A percentile compares a stretch with the other conserved stretches of the same genome.
Evolutionary conservation across 2,113 vertebrate species (phyloP).

Genomic region (Nycticryphes semicollaris): DNA sequence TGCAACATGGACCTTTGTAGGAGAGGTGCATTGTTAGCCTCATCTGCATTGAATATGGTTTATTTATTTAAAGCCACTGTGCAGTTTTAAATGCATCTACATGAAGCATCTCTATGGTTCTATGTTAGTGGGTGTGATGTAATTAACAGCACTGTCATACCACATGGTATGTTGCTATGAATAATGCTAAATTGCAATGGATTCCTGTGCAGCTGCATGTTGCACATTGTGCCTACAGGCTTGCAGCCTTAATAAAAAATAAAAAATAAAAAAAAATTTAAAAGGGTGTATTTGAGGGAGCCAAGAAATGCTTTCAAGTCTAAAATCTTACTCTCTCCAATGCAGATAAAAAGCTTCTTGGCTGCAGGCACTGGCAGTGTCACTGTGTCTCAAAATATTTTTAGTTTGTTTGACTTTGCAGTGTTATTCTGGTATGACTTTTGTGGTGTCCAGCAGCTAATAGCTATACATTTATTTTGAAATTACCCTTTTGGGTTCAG

Average conservation of each 20-base stretch:
- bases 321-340: not conserved
- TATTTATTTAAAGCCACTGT: not conserved
- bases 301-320: slow-evolving; percentile 4
- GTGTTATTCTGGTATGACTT: not conserved
- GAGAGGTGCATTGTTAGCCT: not conserved
- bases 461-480: not conserved
- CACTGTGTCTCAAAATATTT: not conserved
- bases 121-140: not conserved
- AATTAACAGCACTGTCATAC: slow-evolving; percentile 39
- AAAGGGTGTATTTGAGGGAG: not conserved
- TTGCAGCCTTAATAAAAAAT: slow-evolving; percentile 6
- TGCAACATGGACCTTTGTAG: not conserved
- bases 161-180: not conserved
- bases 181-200: slow-evolving; percentile 17
- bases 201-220: slow-evolving; percentile 17
- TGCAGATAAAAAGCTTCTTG: slow-evolving; percentile 30
- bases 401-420: slow-evolving; percentile 5
- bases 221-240: not conserved
- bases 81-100: not conserved
- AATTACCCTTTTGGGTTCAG: slow-evolving; percentile 34
- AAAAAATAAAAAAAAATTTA: not conserved
- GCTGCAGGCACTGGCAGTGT: not conserved
- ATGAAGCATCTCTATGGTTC: not conserved
- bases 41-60: not conserved
- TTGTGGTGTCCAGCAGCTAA: slow-evolving; percentile 16